Conservation (phyloP, 2,888 invertebrate genomes). For the Crematogaster levior region DNA sequence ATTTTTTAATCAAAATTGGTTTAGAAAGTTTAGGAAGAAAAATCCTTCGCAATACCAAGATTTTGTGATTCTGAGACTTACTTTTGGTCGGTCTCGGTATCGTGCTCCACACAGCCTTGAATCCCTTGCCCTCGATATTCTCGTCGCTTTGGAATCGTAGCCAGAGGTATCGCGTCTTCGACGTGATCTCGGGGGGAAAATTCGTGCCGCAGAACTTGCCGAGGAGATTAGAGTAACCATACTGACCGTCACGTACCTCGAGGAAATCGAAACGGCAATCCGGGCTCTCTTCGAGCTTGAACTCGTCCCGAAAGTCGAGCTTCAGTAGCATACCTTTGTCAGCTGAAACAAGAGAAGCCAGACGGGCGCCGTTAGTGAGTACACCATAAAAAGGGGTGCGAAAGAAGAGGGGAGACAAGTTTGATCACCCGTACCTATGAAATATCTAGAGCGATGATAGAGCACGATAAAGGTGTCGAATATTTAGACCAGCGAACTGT, state of each 20-base stretch:
- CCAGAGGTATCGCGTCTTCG: constrained; percentile 92
- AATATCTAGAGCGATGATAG: not conserved
- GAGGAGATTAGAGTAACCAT: constrained; percentile 90
- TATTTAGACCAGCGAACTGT: not conserved
- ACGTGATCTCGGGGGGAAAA: constrained; percentile 91
- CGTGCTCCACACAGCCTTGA: constrained; percentile 91
- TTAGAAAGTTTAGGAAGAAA: not conserved
- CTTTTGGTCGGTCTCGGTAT: constrained; percentile 88
- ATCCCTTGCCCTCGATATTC: constrained; percentile 92
- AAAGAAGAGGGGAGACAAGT: not conserved
- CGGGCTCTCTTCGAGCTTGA: constrained; percentile 89
- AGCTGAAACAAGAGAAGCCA: constrained; percentile 84
- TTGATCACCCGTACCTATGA: not conserved
- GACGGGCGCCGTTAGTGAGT: constrained; percentile 4
- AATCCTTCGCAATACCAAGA: not conserved
- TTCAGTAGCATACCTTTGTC: constrained; percentile 89
- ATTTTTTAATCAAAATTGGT: not conserved
- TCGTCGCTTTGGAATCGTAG: constrained; percentile 92
- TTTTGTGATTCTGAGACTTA: constrained; percentile 83
- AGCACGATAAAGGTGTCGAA: not conserved
- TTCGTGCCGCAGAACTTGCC: constrained; percentile 91
- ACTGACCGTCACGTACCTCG: constrained; percentile 93
- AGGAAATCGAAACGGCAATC: constrained; percentile 93
- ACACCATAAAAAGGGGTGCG: not conserved
- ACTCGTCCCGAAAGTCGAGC: constrained; percentile 93